These are phyloP conservation scores for Gulo gulo DNA, from an alignment of 2,113 vertebrate genomes.

Conservation along the genomic window DNA sequence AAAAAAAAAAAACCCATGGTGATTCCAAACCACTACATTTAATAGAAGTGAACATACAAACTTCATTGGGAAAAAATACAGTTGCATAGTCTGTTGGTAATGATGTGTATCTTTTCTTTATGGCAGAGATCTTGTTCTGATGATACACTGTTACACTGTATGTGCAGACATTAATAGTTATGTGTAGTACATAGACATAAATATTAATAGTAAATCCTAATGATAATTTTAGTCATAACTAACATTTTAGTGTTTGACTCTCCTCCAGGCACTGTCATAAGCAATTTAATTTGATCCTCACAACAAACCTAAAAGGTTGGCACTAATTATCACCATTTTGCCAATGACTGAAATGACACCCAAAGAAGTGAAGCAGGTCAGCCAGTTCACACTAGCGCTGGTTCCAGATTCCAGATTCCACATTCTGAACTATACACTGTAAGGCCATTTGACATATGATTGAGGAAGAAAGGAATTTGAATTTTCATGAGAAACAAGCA, in stretches of 20 bases:
- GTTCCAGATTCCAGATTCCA: not conserved
- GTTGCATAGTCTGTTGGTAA: not conserved
- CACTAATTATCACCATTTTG: not conserved
- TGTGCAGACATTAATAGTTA: not conserved
- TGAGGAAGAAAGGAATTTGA: not conserved
- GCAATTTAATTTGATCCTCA: not conserved
- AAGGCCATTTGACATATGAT: not conserved
- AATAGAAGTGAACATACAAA: not conserved
- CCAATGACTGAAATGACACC: not conserved
- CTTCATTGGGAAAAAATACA: not conserved
- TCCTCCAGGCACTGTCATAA: not conserved
- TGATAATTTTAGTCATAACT: not conserved
- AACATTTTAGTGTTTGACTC: not conserved
- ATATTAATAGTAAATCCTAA: not conserved
- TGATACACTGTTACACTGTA: not conserved
- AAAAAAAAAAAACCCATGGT: not conserved
- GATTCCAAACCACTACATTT: not conserved
- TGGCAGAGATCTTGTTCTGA: not conserved
- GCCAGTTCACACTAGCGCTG: rapidly evolving
- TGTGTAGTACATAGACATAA: not conserved
- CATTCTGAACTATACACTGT: not conserved
- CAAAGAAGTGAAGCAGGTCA: not conserved
- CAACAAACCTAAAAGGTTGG: not conserved
- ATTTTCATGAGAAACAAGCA: not conserved
- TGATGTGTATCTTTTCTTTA: not conserved